A percentile compares a stretch with the other conserved stretches of the same genome.
phyloP scores from a whole-genome alignment of 2,113 vertebrate genomes.

The Talpa occidentalis region DNA sequence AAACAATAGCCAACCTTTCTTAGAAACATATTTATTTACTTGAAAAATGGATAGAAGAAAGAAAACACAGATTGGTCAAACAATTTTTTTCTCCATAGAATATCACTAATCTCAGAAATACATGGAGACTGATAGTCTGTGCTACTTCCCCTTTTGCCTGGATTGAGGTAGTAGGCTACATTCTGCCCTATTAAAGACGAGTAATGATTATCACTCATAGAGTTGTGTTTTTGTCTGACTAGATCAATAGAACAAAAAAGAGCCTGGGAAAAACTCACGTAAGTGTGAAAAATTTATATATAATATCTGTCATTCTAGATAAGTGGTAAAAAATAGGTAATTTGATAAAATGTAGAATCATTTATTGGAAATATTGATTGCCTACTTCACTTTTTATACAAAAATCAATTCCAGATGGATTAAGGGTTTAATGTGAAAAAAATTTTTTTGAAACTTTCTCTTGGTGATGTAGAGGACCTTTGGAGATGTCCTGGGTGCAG shows the following conservation, averaged over 20 bases:
- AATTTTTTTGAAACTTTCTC: background rate
- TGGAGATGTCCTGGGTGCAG: background rate
- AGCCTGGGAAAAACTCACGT: background rate
- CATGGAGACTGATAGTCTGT: background rate
- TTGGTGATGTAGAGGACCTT: background rate
- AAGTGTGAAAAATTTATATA: background rate
- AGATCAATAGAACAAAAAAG: background rate
- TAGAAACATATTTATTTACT: background rate
- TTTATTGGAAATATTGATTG: background rate
- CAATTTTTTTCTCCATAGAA: background rate
- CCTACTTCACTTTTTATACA: background rate
- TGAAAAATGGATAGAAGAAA: background rate
- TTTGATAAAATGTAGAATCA: background rate
- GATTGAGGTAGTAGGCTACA: background rate
- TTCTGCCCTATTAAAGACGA: conserved; percentile 13
- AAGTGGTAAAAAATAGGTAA: background rate
- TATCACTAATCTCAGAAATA: background rate
- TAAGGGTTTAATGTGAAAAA: background rate
- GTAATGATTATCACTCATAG: background rate
- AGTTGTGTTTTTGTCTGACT: background rate
- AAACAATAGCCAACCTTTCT: background rate
- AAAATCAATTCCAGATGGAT: background rate
- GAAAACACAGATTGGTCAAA: background rate
- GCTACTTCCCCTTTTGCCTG: no score
- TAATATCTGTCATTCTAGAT: background rate